Conservation (phyloP, 2,113 vertebrate genomes). For the Atlantisia rogersi region DNA sequence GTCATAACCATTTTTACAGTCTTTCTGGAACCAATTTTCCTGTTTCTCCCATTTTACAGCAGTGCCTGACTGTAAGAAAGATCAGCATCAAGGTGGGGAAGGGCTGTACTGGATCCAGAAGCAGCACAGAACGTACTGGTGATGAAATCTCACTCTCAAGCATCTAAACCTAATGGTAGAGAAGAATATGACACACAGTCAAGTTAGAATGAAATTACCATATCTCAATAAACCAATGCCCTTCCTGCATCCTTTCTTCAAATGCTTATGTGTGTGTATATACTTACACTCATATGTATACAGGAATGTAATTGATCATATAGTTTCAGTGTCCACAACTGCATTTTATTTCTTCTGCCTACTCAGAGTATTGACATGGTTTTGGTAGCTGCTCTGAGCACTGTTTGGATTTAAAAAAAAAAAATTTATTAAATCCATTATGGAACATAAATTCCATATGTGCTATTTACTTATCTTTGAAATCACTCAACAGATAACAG, state of each 20-base stretch:
- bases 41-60: not conserved
- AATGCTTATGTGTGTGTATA: not conserved
- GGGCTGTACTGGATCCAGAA: not conserved
- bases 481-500: not conserved
- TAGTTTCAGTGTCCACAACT: not conserved
- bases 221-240: not conserved
- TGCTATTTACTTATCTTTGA: not conserved
- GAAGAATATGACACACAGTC: not conserved
- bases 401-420: no score
- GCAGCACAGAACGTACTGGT: not conserved
- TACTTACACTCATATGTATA: no score
- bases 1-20: not conserved
- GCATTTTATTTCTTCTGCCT: not conserved
- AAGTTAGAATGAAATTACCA: not conserved
- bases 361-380: not conserved
- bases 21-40: not conserved
- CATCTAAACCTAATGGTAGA: not conserved
- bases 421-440: not conserved
- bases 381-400: not conserved
- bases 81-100: fast-evolving
- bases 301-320: not conserved
- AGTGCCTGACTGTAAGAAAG: not conserved
- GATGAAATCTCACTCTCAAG: not conserved
- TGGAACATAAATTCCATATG: not conserved
- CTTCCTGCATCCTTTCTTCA: not conserved